These are phyloP conservation scores for Neopipo cinnamomea DNA, from an alignment of 2,113 vertebrate genomes.

Conservation along the genomic window DNA sequence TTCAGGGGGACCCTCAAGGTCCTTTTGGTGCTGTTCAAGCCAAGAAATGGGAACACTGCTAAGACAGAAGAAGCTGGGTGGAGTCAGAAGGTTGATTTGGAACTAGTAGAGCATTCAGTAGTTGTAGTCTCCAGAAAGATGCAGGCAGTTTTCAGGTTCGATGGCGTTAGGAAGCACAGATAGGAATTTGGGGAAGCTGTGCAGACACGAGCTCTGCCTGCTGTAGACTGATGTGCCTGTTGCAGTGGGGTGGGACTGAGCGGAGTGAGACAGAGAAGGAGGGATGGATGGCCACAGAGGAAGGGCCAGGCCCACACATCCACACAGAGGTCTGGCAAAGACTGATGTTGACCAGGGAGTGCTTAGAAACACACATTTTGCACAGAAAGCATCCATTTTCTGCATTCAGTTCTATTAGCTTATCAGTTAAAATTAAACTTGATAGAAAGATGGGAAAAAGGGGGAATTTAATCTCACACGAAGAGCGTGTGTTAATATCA, in stretches of 20 bases:
- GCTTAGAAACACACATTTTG: not conserved
- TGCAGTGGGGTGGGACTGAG: not conserved
- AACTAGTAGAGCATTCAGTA: not conserved
- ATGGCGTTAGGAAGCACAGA: not conserved
- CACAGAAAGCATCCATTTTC: not conserved
- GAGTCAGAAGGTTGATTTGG: not conserved
- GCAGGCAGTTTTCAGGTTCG: not conserved
- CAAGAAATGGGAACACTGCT: not conserved
- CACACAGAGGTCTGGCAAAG: not conserved
- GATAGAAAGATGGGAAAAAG: not conserved
- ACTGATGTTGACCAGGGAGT: not conserved
- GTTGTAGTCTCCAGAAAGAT: not conserved
- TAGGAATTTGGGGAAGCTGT: not conserved
- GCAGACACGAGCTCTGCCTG: not conserved
- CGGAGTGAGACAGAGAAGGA: not conserved
- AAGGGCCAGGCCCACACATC: not conserved
- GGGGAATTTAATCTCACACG: not conserved
- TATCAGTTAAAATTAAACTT: not conserved
- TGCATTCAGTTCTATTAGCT: not conserved
- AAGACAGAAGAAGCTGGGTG: not conserved
- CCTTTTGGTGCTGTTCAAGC: not conserved
- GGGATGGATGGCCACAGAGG: not conserved
- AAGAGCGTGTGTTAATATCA: not conserved
- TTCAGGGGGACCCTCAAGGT: not conserved
- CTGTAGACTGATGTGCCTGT: not conserved